Conservation (phyloP, 2,888 invertebrate genomes). For the Idaea biselata region DNA sequence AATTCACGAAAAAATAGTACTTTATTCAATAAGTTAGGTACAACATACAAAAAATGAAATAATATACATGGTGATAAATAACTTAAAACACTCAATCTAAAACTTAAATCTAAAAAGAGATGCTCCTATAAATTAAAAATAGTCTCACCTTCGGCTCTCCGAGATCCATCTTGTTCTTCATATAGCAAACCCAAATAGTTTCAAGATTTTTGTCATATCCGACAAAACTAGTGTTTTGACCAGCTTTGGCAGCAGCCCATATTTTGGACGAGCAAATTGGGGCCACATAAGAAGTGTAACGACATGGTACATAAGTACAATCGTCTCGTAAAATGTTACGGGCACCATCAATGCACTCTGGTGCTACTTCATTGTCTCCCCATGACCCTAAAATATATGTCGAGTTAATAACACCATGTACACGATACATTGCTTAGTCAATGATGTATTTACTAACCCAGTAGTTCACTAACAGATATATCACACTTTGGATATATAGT, state of each 20-base stretch:
- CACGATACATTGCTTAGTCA: too few species aligned
- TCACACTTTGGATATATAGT: not conserved
- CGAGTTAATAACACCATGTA: too few species aligned
- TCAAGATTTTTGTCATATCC: not conserved
- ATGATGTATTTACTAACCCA: not conserved
- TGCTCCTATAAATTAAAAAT: not conserved
- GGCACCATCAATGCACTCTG: conserved; percentile 3
- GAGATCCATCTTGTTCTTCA: conserved; percentile 3
- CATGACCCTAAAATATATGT: not conserved
- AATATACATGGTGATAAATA: too few species aligned
- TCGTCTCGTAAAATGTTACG: not conserved
- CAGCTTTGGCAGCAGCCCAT: not conserved
- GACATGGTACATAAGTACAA: not conserved
- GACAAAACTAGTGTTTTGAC: not conserved
- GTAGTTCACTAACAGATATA: not conserved
- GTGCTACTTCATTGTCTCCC: conserved; percentile 4
- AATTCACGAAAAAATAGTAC: too few species aligned
- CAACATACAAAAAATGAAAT: too few species aligned
- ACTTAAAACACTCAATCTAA: too few species aligned
- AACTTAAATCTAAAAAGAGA: too few species aligned
- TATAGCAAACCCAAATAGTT: conserved; percentile 3
- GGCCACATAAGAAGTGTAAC: conserved; percentile 1
- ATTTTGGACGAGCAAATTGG: not conserved
- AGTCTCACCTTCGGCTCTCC: not conserved
- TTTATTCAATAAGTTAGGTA: too few species aligned